A percentile compares a stretch with the other conserved stretches of the same genome.
phyloP scores from a whole-genome alignment of 2,113 vertebrate genomes.

The Gasterosteus nipponicus region DNA sequence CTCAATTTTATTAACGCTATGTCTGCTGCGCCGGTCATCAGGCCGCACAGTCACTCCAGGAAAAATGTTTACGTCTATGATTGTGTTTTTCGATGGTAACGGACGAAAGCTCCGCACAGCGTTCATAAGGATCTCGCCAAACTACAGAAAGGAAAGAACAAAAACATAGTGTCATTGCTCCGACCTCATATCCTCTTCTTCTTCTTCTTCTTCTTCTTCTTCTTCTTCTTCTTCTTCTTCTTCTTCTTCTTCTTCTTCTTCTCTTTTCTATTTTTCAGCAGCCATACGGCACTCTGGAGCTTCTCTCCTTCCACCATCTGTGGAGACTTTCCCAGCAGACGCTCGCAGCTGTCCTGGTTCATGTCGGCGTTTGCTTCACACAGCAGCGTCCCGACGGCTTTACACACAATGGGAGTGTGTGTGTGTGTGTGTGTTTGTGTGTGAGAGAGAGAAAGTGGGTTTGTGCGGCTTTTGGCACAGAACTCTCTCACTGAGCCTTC shows the following conservation, averaged over 20 bases:
- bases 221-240: conserved; percentile 34
- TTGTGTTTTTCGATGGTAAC: not conserved
- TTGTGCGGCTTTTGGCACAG: conserved; percentile 32
- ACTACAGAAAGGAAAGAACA: not conserved
- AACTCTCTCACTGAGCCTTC: conserved; percentile 24
- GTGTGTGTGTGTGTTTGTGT: conserved; percentile 12
- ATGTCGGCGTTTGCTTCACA: conserved; percentile 41
- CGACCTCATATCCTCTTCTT: conserved; percentile 30
- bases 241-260: conserved; percentile 33
- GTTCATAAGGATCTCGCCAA: not conserved
- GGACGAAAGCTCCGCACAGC: not conserved
- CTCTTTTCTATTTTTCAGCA: conserved; percentile 57
- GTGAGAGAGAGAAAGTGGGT: not conserved
- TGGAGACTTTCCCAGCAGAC: conserved; percentile 62
- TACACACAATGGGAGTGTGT: conserved; percentile 45
- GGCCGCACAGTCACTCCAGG: not conserved
- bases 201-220: conserved; percentile 37
- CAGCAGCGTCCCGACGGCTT: conserved; percentile 31
- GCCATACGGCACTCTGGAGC: conserved; percentile 54
- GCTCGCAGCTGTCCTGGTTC: conserved; percentile 64
- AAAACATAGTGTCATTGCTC: not conserved
- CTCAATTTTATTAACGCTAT: not conserved
- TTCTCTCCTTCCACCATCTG: conserved; percentile 63
- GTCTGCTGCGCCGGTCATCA: not conserved
- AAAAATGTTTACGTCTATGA: not conserved